A percentile compares a stretch with the other conserved stretches of the same genome.
Conservation (phyloP, 2,888 invertebrate species). For the Escarpia spicata region DNA sequence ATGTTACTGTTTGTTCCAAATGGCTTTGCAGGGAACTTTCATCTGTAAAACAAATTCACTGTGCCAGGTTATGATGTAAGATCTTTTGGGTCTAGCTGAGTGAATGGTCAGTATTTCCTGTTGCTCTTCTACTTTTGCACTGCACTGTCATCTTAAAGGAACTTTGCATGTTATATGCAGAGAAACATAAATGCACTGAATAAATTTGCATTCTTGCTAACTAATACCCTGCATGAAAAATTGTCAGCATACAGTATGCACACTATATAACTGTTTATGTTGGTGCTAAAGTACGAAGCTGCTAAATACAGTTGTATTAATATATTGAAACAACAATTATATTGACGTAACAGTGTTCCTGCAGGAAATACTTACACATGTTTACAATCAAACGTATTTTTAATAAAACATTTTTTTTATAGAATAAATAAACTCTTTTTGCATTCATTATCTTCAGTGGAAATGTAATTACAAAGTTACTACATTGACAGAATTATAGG, state of each 20-base stretch:
- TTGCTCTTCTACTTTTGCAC: background rate
- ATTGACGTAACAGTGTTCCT: background rate
- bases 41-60: background rate
- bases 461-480: background rate
- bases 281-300: background rate
- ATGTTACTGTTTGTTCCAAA: background rate
- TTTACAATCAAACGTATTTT: background rate
- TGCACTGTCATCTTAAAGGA: background rate
- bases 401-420: background rate
- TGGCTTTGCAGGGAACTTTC: background rate
- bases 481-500: background rate
- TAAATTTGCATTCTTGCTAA: background rate
- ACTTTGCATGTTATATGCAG: background rate
- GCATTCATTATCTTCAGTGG: background rate
- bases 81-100: background rate
- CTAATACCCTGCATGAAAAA: background rate
- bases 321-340: background rate
- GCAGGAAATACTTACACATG: background rate
- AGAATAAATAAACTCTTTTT: background rate
- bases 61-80: background rate
- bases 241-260: background rate
- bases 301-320: background rate
- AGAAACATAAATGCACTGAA: background rate
- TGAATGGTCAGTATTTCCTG: background rate
- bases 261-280: background rate